A percentile compares a stretch with the other conserved stretches of the same genome.
Evolutionary conservation across 2,113 vertebrate genomes (phyloP).

Genomic region (Neotragus pygmaeus): DNA sequence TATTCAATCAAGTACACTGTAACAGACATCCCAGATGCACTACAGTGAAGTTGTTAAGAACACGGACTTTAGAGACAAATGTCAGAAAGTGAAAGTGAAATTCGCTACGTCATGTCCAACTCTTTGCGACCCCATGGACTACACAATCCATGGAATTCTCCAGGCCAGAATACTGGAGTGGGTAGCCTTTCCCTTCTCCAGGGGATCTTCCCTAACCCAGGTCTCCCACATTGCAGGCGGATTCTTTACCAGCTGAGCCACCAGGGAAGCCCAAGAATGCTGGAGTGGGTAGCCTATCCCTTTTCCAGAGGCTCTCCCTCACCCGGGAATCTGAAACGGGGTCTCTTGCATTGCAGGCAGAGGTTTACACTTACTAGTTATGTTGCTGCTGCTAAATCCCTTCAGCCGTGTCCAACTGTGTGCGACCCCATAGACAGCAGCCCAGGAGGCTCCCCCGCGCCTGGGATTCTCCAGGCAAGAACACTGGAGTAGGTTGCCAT

Average conservation of each 20-base stretch:
- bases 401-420: no score
- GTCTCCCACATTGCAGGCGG: accelerated
- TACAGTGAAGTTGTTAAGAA: not conserved
- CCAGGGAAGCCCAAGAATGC: not conserved
- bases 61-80: not conserved
- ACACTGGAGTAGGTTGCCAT: no score
- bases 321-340: not conserved
- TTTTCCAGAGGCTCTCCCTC: not conserved
- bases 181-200: not conserved
- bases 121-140: not conserved
- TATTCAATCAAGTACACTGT: not conserved
- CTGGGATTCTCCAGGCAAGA: no score
- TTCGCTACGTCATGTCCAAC: not conserved
- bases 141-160: not conserved
- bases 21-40: not conserved
- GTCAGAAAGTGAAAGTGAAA: not conserved
- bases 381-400: not conserved
- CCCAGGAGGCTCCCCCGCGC: no score
- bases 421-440: no score
- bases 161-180: not conserved
- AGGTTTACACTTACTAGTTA: not conserved
- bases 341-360: not conserved
- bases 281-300: not conserved
- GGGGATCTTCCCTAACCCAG: not conserved
- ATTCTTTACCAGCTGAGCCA: not conserved